These are phyloP conservation scores for Meandrina meandrites DNA, from an alignment of 92 coral and sea anemone species.

Conservation along the genomic window DNA sequence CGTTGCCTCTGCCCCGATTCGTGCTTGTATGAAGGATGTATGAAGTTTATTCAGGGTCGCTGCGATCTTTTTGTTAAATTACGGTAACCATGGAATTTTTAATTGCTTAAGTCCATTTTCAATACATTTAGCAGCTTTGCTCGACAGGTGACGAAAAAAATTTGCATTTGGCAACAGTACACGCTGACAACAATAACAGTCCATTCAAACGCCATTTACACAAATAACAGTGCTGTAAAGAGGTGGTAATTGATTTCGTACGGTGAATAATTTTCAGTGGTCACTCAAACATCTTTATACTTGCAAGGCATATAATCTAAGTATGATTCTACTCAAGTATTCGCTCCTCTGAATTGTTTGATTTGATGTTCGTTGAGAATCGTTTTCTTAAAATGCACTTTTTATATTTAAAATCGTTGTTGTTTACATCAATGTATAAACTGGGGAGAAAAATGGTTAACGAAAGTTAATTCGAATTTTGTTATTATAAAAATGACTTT, in stretches of 20 bases:
- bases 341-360: background rate
- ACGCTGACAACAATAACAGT: background rate
- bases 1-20: background rate
- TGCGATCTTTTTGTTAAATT: constrained; percentile 20
- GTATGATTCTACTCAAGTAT: too few species aligned
- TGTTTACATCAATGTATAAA: background rate
- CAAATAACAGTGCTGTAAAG: background rate
- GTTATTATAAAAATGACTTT: background rate
- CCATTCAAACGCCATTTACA: constrained; percentile 6
- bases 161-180: constrained; percentile 23
- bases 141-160: constrained; percentile 34
- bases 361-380: background rate
- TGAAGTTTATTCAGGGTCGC: constrained; percentile 3
- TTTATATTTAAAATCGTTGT: too few species aligned
- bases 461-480: background rate
- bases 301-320: too few species aligned
- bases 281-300: background rate
- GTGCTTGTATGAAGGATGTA: background rate
- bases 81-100: constrained; percentile 34
- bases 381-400: background rate
- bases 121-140: constrained; percentile 22
- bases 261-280: background rate
- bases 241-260: constrained; percentile 33
- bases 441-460: background rate
- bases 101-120: constrained; percentile 19